Conservation (phyloP, 2,888 invertebrate species). For the Erynnis tages region DNA sequence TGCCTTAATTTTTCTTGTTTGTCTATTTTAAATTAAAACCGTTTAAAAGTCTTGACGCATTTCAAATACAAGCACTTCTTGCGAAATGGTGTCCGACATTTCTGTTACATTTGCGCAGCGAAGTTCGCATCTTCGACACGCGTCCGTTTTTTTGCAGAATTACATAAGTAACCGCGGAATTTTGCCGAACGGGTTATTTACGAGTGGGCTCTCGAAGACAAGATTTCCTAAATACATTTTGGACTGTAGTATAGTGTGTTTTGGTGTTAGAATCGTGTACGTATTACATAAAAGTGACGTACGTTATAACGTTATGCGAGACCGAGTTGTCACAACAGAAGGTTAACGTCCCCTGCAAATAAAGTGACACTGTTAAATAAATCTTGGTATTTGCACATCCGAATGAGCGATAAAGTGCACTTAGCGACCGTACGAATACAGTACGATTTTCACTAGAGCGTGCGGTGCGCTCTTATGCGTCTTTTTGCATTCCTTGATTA, state of each 20-base stretch:
- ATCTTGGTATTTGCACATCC: slow-evolving; percentile 43
- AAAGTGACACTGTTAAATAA: slow-evolving; percentile 55
- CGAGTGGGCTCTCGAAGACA: neutral
- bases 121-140: slow-evolving; percentile 21
- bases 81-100: neutral
- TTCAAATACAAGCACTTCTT: neutral
- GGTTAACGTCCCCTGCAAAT: slow-evolving; percentile 70
- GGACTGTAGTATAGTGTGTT: slow-evolving; percentile 4
- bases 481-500: slow-evolving; percentile 27
- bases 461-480: neutral
- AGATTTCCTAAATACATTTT: slow-evolving; percentile 1
- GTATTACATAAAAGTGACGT: slow-evolving; percentile 12
- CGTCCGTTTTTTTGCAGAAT: slow-evolving; percentile 16
- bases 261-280: slow-evolving; percentile 2
- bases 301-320: slow-evolving; percentile 55
- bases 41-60: too few species aligned
- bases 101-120: slow-evolving; percentile 3
- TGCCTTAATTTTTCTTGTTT: too few species aligned
- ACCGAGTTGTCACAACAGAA: slow-evolving; percentile 61
- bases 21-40: too few species aligned
- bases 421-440: slow-evolving; percentile 13
- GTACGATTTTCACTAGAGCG: slow-evolving; percentile 17
- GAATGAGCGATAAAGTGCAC: slow-evolving; percentile 28
- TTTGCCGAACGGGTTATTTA: slow-evolving; percentile 20
- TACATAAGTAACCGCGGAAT: slow-evolving; percentile 12